Conservation (phyloP, 2,113 vertebrate species). For the Varanus salvator region DNA sequence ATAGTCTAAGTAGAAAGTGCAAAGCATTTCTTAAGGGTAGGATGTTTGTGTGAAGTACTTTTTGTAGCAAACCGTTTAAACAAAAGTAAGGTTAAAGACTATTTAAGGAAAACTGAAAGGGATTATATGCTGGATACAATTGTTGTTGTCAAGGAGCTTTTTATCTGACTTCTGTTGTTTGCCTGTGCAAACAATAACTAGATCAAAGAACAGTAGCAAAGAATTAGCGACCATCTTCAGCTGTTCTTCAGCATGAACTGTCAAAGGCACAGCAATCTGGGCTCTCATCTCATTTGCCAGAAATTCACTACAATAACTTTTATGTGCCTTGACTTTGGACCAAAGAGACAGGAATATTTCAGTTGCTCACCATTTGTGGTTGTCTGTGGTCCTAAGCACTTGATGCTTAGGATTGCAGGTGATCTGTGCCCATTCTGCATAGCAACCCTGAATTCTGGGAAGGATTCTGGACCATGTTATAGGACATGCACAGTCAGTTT, state of each 20-base stretch:
- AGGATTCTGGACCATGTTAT: too few relatives aligned
- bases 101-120: slow-evolving; percentile 13
- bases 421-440: too few relatives aligned
- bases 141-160: slow-evolving; percentile 12
- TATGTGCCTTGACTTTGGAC: neutral
- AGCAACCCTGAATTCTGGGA: too few relatives aligned
- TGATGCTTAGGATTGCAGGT: too few relatives aligned
- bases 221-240: neutral
- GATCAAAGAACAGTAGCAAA: neutral
- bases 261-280: neutral
- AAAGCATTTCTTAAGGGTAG: slow-evolving; percentile 48
- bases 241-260: neutral
- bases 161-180: neutral
- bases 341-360: neutral
- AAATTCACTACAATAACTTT: neutral
- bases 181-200: neutral
- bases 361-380: neutral
- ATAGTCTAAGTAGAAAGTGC: slow-evolving; percentile 54
- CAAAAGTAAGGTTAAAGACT: neutral
- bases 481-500: too few relatives aligned
- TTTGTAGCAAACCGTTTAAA: neutral
- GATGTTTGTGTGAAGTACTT: slow-evolving; percentile 39
- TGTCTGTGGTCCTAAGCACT: neutral
- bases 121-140: slow-evolving; percentile 14
- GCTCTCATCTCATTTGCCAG: rapidly evolving